Conservation (phyloP, 2,797 vertebrate species). For the Chloroceryle amazona region DNA sequence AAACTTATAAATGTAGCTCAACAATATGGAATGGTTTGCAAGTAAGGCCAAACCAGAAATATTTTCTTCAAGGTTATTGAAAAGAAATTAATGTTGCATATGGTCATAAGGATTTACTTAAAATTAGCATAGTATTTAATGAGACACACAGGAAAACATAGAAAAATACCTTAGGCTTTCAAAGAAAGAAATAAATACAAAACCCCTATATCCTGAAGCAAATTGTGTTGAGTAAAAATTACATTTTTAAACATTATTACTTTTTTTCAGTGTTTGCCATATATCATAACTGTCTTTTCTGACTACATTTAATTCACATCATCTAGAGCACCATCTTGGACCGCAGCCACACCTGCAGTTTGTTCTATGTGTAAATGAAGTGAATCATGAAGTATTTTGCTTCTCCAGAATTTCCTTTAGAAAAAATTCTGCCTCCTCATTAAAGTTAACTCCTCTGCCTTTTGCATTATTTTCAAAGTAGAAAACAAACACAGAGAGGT, state of each 20-base stretch:
- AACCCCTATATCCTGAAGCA: background rate
- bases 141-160: background rate
- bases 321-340: background rate
- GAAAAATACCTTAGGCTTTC: fast-evolving
- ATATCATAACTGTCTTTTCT: background rate
- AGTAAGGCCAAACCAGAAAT: background rate
- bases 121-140: conserved; percentile 7
- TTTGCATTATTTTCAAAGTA: background rate
- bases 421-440: background rate
- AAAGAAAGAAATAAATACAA: background rate
- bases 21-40: background rate
- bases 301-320: background rate
- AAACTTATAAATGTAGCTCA: background rate
- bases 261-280: background rate
- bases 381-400: background rate
- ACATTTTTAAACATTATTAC: background rate
- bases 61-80: background rate
- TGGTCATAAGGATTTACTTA: background rate
- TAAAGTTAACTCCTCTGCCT: background rate
- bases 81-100: background rate
- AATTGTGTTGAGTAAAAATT: background rate
- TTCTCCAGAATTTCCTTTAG: background rate
- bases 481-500: background rate
- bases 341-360: background rate
- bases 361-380: background rate